Base-by-base conservation (phyloP, 1,140 invertebrate genomes). In the Eupristina koningsbergeri region DNA sequence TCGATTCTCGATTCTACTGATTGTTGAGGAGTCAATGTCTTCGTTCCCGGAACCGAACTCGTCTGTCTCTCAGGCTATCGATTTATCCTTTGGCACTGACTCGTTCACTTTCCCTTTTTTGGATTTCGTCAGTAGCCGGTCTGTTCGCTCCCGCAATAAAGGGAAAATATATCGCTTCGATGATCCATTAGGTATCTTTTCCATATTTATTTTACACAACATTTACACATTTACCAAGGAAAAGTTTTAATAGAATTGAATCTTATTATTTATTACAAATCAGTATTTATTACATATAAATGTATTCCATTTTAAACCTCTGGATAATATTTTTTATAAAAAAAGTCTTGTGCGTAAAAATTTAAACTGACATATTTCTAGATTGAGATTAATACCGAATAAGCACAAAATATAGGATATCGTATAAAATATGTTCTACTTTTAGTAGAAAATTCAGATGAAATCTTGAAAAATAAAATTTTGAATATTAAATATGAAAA, bases 31-130 rank as follows among this genome's bases (percentile, higher is more conserved):
- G 41, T 11, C 41, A 11, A 45, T 45, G 11, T 45, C 41, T 7
- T 45, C 41, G 41, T 45, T 81, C 71, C 36, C 15, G 39, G 39
- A 75, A 75, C 36, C n/a, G 19, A n/a, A 36, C 31, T 8, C 34
- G 5, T 39, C 29, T 45, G 36, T 64, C 61, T 31, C 0, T 75
- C 15, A 15, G 0, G 6, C 13, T 31, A 22, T 71, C 36, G 11
- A 9, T 26, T 31, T 31, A 19, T n/a, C n/a, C 7, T 36, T 31
- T 69, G 5, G 13, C 11, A 31, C 39, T 76, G 9, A 9, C 13
- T 80, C 39, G 29, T 76, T 77, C 9, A 45, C 63, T 77, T 82
- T 82, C 61, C 61, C 45, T 82, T 76, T n/a, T 82, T 82, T 45
- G 41, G 77, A 82, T 77, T 75, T 75, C 53, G 67, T 76, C 53